Percentiles rank a stretch among this genome's conserved stretches.
These are phyloP conservation scores for Crioceris asparagi DNA, from an alignment of 2,888 invertebrate genomes.

Conservation along the genomic window DNA sequence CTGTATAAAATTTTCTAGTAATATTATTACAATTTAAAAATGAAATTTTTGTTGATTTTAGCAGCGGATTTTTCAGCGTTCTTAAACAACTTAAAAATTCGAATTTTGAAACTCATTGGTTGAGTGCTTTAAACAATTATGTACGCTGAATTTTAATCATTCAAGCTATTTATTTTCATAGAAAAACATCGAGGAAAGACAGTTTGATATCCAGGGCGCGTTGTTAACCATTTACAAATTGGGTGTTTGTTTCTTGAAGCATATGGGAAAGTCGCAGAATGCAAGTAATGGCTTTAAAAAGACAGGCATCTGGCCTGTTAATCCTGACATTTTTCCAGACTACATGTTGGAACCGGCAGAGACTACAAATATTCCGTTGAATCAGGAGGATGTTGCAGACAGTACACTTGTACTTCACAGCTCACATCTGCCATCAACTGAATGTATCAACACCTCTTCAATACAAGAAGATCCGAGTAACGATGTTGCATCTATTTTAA, in stretches of 20 bases:
- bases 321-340: background rate
- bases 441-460: constrained; percentile 5
- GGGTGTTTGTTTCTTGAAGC: background rate
- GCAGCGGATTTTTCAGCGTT: too few relatives aligned
- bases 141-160: too few relatives aligned
- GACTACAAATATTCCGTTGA: constrained; percentile 3
- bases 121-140: too few relatives aligned
- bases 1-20: too few relatives aligned
- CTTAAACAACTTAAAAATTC: too few relatives aligned
- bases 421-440: constrained; percentile 5
- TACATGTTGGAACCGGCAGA: background rate
- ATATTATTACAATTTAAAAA: too few relatives aligned
- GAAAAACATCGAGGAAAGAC: too few relatives aligned
- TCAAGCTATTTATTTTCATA: too few relatives aligned
- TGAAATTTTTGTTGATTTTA: too few relatives aligned
- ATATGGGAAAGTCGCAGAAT: background rate
- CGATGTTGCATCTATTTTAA: constrained; percentile 2
- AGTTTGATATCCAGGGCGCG: background rate
- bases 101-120: too few relatives aligned
- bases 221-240: background rate
- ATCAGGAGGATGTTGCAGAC: constrained; percentile 4
- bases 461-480: constrained; percentile 4
- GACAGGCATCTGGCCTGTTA: background rate
- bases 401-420: constrained; percentile 4
- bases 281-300: background rate